phyloP scores from a whole-genome alignment of 35 echinoderm and acorn worm species.

The Heliocidaris tuberculata region DNA sequence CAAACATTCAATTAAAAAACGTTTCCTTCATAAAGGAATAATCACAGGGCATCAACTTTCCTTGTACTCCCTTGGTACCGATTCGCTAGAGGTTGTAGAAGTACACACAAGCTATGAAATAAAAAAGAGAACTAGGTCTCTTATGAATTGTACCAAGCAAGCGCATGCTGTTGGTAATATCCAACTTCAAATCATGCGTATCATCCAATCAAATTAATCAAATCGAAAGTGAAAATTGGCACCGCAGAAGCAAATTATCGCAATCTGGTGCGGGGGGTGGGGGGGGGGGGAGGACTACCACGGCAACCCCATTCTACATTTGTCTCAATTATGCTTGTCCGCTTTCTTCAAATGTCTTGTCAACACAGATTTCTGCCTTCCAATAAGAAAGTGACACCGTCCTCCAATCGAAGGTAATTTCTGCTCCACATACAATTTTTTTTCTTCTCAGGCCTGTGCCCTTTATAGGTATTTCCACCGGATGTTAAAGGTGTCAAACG shows the following conservation, averaged over 20 bases:
- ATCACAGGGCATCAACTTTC: background rate
- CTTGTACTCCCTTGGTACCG: background rate
- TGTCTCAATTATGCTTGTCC: conserved; percentile 1
- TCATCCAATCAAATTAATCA: conserved; percentile 11
- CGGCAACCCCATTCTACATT: background rate
- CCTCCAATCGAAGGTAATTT: conserved; percentile 5
- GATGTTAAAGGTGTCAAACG: background rate
- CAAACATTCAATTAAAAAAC: background rate
- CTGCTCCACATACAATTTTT: background rate
- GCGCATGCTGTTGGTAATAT: background rate
- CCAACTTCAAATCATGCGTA: conserved; percentile 10
- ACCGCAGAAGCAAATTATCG: background rate
- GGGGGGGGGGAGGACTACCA: no score
- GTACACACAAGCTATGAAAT: background rate
- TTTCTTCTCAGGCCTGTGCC: background rate
- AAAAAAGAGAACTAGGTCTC: background rate
- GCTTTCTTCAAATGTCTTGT: conserved; percentile 11
- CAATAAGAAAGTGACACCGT: conserved; percentile 16
- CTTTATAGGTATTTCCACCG: background rate
- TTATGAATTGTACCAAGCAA: background rate
- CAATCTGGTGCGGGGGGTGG: background rate
- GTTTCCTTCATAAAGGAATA: background rate
- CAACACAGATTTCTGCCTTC: background rate
- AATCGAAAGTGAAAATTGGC: conserved; percentile 17
- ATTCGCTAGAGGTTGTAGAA: background rate